These are phyloP conservation scores for Trichoplusia ni DNA, from an alignment of 1,140 invertebrate species.

Conservation along the genomic window DNA sequence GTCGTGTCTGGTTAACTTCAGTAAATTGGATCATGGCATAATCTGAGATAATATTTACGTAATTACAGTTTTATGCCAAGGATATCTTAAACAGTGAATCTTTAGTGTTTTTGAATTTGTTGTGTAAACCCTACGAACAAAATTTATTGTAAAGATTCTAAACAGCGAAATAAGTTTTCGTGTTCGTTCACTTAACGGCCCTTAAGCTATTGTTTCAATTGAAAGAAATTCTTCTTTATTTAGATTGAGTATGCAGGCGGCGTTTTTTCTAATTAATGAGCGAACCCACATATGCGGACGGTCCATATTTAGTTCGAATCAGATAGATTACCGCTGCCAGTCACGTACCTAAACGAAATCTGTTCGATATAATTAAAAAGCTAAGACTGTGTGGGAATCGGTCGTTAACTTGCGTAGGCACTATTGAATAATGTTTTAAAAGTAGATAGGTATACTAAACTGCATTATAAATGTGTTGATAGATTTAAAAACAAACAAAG, in stretches of 20 bases:
- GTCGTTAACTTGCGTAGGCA: conserved; percentile 45
- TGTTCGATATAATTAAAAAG: conserved; percentile 51
- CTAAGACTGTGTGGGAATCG: conserved; percentile 37
- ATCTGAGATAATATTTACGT: conserved; percentile 13
- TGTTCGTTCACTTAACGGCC: neutral
- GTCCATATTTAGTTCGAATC: conserved; percentile 42
- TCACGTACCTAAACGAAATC: conserved; percentile 44
- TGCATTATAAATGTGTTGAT: no score
- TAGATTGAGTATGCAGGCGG: conserved; percentile 37
- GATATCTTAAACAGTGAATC: no score
- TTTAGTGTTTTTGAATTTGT: no score
- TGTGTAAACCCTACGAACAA: neutral
- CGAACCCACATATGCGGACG: conserved; percentile 37
- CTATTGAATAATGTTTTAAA: conserved; percentile 1
- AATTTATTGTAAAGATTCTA: no score
- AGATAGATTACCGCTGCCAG: conserved; percentile 45
- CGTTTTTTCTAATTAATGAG: conserved; percentile 38
- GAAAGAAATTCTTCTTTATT: neutral
- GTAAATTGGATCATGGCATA: conserved; percentile 13
- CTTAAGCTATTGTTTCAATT: conserved; percentile 2
- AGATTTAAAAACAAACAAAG: conserved; percentile 2
- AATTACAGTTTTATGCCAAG: neutral
- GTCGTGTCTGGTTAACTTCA: conserved; percentile 25
- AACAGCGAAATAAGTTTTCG: no score
- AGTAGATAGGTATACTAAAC: neutral